Conservation (phyloP, 2,888 invertebrate species). For the Lutraria lutraria region DNA sequence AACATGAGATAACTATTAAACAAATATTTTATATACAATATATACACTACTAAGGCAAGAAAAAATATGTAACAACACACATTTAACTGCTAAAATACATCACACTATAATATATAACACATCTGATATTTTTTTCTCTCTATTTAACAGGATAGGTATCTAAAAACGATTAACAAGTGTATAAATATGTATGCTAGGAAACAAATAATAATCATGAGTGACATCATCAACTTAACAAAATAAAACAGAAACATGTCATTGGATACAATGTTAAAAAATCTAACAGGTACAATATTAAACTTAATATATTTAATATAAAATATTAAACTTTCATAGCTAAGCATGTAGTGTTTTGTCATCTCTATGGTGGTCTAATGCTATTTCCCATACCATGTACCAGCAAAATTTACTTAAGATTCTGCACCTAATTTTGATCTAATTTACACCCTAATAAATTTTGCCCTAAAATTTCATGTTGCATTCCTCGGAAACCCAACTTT, state of each 20-base stretch:
- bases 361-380: too few species aligned
- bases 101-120: conserved; percentile 21
- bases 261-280: background rate
- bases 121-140: conserved; percentile 14
- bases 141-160: background rate
- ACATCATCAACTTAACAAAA: conserved; percentile 13
- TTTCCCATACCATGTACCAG: too few species aligned
- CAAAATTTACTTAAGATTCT: too few species aligned
- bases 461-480: too few species aligned
- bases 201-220: conserved; percentile 26
- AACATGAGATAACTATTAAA: background rate
- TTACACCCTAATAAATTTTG: too few species aligned
- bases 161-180: conserved; percentile 27
- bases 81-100: conserved; percentile 5
- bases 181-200: conserved; percentile 18
- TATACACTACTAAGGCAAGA: conserved; percentile 28
- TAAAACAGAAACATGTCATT: background rate
- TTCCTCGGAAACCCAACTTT: too few species aligned
- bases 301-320: too few species aligned
- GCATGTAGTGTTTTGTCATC: too few species aligned
- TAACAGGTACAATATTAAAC: conserved; percentile 11
- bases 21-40: conserved; percentile 19
- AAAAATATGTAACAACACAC: conserved; percentile 23
- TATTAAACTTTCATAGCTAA: background rate
- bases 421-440: too few species aligned